phyloP scores from a whole-genome alignment of 2,888 invertebrate species.

The Nemoura dubitans region DNA sequence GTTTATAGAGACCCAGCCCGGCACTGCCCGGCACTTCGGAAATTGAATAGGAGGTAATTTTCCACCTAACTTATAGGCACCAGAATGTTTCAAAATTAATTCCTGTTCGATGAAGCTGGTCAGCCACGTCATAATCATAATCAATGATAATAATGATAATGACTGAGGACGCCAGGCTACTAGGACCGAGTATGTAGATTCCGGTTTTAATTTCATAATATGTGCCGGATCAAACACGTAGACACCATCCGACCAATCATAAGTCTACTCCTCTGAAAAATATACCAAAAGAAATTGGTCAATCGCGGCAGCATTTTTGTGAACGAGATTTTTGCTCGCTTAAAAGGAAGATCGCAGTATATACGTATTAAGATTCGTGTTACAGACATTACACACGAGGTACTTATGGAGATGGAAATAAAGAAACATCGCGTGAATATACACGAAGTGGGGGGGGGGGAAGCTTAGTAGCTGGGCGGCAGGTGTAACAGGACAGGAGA shows the following conservation, averaged over 20 bases:
- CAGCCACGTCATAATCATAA: background rate
- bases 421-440: too few species aligned
- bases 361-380: background rate
- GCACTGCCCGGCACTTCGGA: too few species aligned
- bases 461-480: too few species aligned
- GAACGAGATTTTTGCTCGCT: background rate
- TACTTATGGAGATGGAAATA: too few species aligned
- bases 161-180: background rate
- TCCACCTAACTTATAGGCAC: background rate
- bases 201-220: background rate
- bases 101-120: background rate
- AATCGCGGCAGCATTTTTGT: background rate
- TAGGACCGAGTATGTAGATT: background rate
- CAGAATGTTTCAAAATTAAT: background rate
- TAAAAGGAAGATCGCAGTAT: background rate
- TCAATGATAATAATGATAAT: constrained; percentile 16
- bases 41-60: background rate
- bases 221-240: background rate
- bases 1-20: too few species aligned
- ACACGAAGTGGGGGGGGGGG: too few species aligned
- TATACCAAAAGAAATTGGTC: background rate
- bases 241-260: background rate
- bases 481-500: too few species aligned
- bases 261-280: background rate
- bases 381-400: too few species aligned